Percentiles rank a stretch among this genome's conserved stretches.
These are phyloP conservation scores for Drosophila melanosoma DNA, from an alignment of 2,888 invertebrate genomes.

Conservation along the genomic window DNA sequence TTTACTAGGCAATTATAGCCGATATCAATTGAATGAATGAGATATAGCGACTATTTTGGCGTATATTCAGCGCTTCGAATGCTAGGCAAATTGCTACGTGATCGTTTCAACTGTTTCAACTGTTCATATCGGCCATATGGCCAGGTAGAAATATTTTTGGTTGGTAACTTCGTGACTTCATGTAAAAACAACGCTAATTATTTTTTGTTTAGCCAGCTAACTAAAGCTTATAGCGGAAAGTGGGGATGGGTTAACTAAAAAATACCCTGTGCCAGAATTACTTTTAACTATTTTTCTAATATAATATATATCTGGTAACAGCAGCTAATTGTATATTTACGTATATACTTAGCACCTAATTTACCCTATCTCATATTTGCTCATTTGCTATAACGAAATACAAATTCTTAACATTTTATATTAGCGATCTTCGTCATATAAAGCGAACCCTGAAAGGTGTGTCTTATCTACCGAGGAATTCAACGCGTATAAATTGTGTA, in stretches of 20 bases:
- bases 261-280: slow-evolving; percentile 11
- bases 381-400: slow-evolving; percentile 16
- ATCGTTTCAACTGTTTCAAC: slow-evolving; percentile 3
- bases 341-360: not conserved
- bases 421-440: slow-evolving; percentile 23
- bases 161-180: slow-evolving; percentile 50
- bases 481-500: slow-evolving; percentile 14
- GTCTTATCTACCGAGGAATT: slow-evolving; percentile 53
- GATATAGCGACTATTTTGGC: slow-evolving; percentile 43
- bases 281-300: not conserved
- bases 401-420: slow-evolving; percentile 31
- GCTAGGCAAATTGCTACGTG: slow-evolving; percentile 61
- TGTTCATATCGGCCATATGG: slow-evolving; percentile 48
- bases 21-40: slow-evolving; percentile 36
- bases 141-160: slow-evolving; percentile 38
- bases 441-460: slow-evolving; percentile 2
- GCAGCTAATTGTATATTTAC: not conserved
- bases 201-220: slow-evolving; percentile 4
- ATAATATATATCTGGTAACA: not conserved
- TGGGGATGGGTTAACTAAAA: not conserved
- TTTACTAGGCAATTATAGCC: slow-evolving; percentile 40
- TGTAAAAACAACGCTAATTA: slow-evolving; percentile 55
- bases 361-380: not conserved
- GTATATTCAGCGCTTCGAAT: slow-evolving; percentile 45
- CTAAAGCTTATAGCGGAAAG: not conserved